These are phyloP conservation scores for Pimpla rufipes DNA, from an alignment of 2,888 invertebrate genomes.

Conservation along the genomic window DNA sequence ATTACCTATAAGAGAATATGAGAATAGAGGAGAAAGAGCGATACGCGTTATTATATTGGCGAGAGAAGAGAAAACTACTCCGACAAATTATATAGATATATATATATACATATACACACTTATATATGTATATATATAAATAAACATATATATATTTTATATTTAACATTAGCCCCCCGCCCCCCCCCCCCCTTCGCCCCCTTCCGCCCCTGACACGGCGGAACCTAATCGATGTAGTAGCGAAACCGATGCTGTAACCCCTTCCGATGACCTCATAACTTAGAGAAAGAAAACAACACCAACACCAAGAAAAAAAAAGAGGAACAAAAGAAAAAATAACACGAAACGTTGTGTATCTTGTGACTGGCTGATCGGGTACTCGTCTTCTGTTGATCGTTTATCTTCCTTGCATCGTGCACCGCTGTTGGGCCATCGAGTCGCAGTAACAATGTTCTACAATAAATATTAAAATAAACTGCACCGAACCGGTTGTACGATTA, in stretches of 20 bases:
- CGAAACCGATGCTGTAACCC: conserved; percentile 62
- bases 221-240: conserved; percentile 75
- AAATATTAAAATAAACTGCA: conserved; percentile 71
- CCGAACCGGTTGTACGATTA: conserved; percentile 5
- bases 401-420: conserved; percentile 76
- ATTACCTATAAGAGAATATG: conserved; percentile 72
- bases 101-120: conserved; percentile 69
- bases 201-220: conserved; percentile 71
- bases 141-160: conserved; percentile 73
- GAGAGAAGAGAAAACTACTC: conserved; percentile 77
- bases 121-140: conserved; percentile 76
- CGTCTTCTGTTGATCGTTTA: conserved; percentile 70
- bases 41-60: conserved; percentile 80
- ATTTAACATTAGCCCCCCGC: conserved; percentile 78
- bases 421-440: conserved; percentile 73
- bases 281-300: conserved; percentile 40
- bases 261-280: conserved; percentile 35
- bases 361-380: conserved; percentile 76
- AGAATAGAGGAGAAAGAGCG: conserved; percentile 70
- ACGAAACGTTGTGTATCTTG: conserved; percentile 74
- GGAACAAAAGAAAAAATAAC: conserved; percentile 59
- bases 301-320: conserved; percentile 61
- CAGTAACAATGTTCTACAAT: conserved; percentile 78
- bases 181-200: conserved; percentile 73
- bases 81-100: conserved; percentile 74